A percentile compares a stretch with the other conserved stretches of the same genome.
phyloP scores from a whole-genome alignment of 2,113 vertebrate genomes.

The Paramisgurnus dabryanus region DNA sequence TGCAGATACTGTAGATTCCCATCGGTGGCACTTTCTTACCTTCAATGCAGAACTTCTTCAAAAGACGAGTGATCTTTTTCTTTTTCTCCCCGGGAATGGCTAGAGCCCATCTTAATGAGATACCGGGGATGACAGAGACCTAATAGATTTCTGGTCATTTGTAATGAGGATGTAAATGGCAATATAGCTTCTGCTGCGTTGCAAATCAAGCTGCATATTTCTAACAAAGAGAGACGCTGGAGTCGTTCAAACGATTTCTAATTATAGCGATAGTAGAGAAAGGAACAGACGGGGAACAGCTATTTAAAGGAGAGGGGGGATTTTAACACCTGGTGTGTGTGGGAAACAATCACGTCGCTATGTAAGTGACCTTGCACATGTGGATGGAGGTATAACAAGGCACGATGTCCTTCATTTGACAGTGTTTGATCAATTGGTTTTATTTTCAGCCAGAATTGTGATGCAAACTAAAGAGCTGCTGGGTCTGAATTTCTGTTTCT shows the following conservation, averaged over 20 bases:
- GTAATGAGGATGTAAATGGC: slow-evolving; percentile 54
- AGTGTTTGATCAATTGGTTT: slow-evolving; percentile 14
- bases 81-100: background rate
- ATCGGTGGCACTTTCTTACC: background rate
- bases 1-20: background rate
- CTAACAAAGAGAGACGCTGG: slow-evolving; percentile 20
- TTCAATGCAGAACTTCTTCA: slow-evolving; percentile 6
- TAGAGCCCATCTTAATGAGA: slow-evolving; percentile 42
- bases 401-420: slow-evolving; percentile 14
- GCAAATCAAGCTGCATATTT: slow-evolving; percentile 53
- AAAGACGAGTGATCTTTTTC: background rate
- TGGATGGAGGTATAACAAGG: slow-evolving; percentile 21
- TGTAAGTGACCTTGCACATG: slow-evolving; percentile 41
- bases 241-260: slow-evolving; percentile 38
- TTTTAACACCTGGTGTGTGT: slow-evolving; percentile 24
- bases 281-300: background rate
- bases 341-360: slow-evolving; percentile 2
- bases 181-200: slow-evolving; percentile 8
- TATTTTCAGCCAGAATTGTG: slow-evolving; percentile 1
- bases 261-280: slow-evolving; percentile 21
- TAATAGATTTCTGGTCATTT: slow-evolving; percentile 29
- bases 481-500: background rate
- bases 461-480: background rate
- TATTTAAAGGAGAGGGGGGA: background rate
- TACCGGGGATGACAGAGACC: slow-evolving; percentile 27